Evolutionary conservation across 2,888 invertebrate species (phyloP).

Genomic region (Fragum whitleyi): DNA sequence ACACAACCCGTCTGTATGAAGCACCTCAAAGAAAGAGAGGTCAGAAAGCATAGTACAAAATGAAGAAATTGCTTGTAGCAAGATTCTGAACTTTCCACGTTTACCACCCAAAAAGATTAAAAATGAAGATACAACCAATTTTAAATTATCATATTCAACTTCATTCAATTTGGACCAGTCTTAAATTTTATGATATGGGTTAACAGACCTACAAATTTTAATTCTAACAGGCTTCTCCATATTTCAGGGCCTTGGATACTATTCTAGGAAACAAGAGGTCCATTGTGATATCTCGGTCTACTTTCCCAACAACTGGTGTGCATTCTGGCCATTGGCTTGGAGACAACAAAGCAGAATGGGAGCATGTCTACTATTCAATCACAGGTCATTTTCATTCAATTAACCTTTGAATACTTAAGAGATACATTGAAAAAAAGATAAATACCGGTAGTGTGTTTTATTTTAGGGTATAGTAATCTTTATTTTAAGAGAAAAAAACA

Average conservation of each 20-base stretch:
- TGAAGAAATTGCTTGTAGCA: not conserved
- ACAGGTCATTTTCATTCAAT: constrained; percentile 77
- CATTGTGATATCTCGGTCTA: constrained; percentile 80
- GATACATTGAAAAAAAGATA: too few relatives aligned
- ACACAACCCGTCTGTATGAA: not conserved
- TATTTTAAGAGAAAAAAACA: too few relatives aligned
- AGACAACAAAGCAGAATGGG: constrained; percentile 82
- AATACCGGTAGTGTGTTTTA: too few relatives aligned
- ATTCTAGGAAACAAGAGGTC: constrained; percentile 73
- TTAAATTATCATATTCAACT: too few relatives aligned
- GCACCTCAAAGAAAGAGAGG: not conserved
- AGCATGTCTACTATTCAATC: constrained; percentile 88
- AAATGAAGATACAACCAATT: too few relatives aligned
- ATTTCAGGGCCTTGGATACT: constrained; percentile 70
- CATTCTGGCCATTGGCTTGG: constrained; percentile 83
- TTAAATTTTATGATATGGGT: too few relatives aligned
- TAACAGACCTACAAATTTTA: too few relatives aligned
- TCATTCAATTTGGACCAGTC: too few relatives aligned
- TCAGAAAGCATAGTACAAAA: not conserved
- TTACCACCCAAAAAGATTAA: not conserved
- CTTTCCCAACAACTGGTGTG: constrained; percentile 79
- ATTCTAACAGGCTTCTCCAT: too few relatives aligned
- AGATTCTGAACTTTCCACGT: not conserved
- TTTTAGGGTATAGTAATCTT: too few relatives aligned
- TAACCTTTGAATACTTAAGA: too few relatives aligned